Evolutionary conservation across 2,888 invertebrate species (phyloP).

Genomic region (Notodonta ziczac): DNA sequence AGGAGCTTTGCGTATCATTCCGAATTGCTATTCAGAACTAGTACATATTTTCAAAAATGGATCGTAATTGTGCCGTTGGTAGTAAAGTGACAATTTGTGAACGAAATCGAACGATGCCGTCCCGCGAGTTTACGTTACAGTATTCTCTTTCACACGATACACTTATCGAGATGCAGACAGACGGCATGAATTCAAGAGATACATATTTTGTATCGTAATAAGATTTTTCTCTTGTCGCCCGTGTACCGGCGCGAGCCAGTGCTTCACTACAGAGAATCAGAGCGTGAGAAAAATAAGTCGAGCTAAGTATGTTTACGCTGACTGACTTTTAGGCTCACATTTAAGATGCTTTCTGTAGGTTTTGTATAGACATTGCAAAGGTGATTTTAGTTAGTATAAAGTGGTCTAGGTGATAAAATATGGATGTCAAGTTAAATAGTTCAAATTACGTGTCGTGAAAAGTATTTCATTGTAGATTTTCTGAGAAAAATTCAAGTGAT

Average conservation of each 20-base stretch:
- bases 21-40: neutral
- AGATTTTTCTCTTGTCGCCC: slow-evolving; percentile 42
- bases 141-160: slow-evolving; percentile 7
- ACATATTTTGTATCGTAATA: slow-evolving; percentile 29
- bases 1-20: neutral
- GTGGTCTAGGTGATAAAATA: neutral
- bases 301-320: slow-evolving; percentile 46
- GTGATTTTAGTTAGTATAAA: neutral
- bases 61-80: too few relatives aligned
- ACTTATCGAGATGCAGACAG: slow-evolving; percentile 14
- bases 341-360: slow-evolving; percentile 20
- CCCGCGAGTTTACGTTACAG: neutral
- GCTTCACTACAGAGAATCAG: slow-evolving; percentile 47
- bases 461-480: too few relatives aligned
- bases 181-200: slow-evolving; percentile 15
- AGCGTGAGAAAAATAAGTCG: slow-evolving; percentile 58
- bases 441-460: too few relatives aligned
- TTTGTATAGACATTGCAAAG: slow-evolving; percentile 11
- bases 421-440: too few relatives aligned
- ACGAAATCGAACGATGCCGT: neutral
- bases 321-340: slow-evolving; percentile 40
- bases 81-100: neutral
- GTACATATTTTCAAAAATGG: too few relatives aligned
- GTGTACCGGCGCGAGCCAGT: slow-evolving; percentile 41
- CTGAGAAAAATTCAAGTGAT: too few relatives aligned